Conservation (phyloP, 2,797 vertebrate genomes). For the Poecile montanus region DNA sequence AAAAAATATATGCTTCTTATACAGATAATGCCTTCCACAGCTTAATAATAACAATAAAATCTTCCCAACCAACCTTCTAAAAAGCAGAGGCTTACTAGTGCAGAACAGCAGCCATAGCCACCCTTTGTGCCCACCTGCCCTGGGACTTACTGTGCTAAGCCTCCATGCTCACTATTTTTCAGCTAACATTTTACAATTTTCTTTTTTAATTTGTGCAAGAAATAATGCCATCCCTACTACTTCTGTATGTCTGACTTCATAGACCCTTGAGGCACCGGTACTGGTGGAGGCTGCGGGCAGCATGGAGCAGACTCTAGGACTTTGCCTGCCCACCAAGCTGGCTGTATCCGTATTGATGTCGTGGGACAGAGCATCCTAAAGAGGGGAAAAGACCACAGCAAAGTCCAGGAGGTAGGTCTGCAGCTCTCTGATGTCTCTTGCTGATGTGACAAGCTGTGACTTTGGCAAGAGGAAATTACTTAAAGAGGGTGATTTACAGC, state of each 20-base stretch:
- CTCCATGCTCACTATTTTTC: not conserved
- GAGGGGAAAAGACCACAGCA: not conserved
- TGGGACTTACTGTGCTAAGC: not conserved
- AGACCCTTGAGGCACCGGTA: not conserved
- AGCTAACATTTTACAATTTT: not conserved
- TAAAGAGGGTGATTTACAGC: not conserved
- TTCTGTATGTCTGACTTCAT: not conserved
- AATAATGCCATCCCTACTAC: not conserved
- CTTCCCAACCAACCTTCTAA: not conserved
- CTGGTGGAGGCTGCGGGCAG: not conserved
- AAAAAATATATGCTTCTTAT: not conserved
- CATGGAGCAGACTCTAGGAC: not conserved
- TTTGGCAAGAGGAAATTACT: not conserved
- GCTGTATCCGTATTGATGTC: not conserved
- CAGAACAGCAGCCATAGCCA: not conserved
- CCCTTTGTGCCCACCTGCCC: not conserved
- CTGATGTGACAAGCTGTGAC: not conserved
- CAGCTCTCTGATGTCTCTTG: not conserved
- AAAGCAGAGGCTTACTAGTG: not conserved
- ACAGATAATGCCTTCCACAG: not conserved
- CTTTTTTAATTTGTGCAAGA: not conserved
- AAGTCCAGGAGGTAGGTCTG: conserved; percentile 24
- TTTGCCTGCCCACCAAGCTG: rapidly evolving
- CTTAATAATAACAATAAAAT: not conserved
- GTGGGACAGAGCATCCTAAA: not conserved